These are phyloP conservation scores for Xylophagus ater DNA, from an alignment of 2,888 invertebrate species.

Conservation along the genomic window DNA sequence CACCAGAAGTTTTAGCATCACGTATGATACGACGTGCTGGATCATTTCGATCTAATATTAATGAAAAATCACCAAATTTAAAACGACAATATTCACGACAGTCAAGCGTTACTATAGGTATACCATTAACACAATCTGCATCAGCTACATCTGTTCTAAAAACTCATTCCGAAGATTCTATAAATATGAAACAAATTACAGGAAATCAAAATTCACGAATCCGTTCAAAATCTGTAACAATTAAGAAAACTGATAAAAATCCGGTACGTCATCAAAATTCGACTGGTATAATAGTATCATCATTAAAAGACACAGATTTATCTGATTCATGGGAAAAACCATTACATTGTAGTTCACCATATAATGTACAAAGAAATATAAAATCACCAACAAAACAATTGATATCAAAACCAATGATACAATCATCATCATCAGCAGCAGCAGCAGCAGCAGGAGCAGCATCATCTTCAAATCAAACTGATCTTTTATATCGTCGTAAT, in stretches of 20 bases:
- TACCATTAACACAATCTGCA: constrained; percentile 41
- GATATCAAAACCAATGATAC: constrained; percentile 20
- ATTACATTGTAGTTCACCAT: constrained; percentile 23
- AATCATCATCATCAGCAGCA: constrained; percentile 28
- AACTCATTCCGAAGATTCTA: constrained; percentile 30
- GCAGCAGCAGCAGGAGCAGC: neutral
- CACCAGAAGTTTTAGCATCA: constrained; percentile 59
- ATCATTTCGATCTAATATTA: constrained; percentile 45
- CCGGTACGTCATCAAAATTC: constrained; percentile 23
- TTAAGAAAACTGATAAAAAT: constrained; percentile 25
- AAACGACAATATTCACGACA: constrained; percentile 36
- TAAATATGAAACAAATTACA: constrained; percentile 24
- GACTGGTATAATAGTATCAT: neutral
- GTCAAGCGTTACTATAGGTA: constrained; percentile 19
- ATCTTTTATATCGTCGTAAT: constrained; percentile 12
- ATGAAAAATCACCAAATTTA: constrained; percentile 29
- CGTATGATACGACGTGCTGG: constrained; percentile 56
- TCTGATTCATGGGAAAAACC: constrained; percentile 23
- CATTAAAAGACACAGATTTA: constrained; percentile 18
- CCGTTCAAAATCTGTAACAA: constrained; percentile 40
- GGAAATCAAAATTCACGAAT: constrained; percentile 25
- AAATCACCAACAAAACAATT: no score
- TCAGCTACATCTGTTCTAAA: constrained; percentile 42
- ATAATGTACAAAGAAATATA: no score
- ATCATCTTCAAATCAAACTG: neutral